phyloP scores from a whole-genome alignment of 2,888 invertebrate species.

The Orthonychiurus folsomi region DNA sequence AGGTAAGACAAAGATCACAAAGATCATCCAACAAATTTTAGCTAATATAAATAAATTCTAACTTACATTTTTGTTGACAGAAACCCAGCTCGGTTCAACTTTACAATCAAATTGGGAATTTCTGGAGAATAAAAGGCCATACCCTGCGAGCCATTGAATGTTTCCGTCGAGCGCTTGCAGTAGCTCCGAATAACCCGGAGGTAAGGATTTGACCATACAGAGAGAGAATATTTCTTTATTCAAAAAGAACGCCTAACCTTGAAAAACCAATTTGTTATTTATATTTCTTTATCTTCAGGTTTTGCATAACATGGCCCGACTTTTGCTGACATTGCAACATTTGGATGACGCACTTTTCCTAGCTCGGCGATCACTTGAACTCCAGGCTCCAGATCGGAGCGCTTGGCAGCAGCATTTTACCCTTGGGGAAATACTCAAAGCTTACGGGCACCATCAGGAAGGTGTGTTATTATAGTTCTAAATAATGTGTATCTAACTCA shows the following conservation, averaged over 20 bases:
- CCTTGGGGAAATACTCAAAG: constrained; percentile 81
- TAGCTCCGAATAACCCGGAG: constrained; percentile 79
- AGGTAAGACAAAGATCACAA: constrained; percentile 45
- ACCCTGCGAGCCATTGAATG: constrained; percentile 80
- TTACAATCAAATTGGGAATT: constrained; percentile 85
- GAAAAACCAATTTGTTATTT: constrained; percentile 6
- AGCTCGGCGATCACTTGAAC: constrained; percentile 66
- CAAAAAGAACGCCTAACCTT: neutral
- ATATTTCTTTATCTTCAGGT: constrained; percentile 50
- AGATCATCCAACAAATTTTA: neutral
- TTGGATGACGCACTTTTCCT: constrained; percentile 82
- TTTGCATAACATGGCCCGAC: constrained; percentile 71
- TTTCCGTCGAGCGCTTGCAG: constrained; percentile 72
- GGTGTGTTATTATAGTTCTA: no score
- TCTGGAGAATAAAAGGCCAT: constrained; percentile 82
- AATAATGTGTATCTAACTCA: neutral
- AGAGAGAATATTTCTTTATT: neutral
- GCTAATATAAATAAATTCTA: neutral
- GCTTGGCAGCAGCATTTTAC: constrained; percentile 89
- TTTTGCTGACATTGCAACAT: constrained; percentile 75
- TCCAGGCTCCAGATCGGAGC: constrained; percentile 73
- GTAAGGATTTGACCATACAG: neutral
- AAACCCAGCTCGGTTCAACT: constrained; percentile 75
- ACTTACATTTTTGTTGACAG: constrained; percentile 42
- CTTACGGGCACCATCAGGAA: constrained; percentile 81